These are phyloP conservation scores for Platichthys flesus DNA, from an alignment of 2,113 vertebrate genomes.

Conservation along the genomic window DNA sequence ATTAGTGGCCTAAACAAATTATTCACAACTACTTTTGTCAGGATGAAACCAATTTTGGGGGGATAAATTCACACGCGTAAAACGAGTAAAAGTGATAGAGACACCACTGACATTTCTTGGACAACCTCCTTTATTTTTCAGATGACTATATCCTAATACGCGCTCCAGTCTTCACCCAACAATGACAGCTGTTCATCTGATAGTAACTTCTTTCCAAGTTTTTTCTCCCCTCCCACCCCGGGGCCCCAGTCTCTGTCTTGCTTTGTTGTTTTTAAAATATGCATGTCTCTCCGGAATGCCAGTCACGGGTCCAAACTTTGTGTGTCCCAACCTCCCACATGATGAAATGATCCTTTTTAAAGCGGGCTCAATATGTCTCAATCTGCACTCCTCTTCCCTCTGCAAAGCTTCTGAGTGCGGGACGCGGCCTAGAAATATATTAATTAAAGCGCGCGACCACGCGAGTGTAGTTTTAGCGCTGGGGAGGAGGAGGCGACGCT, in stretches of 20 bases:
- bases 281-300: slow-evolving; percentile 99
- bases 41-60: too few relatives aligned
- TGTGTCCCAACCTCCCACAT: slow-evolving; percentile 99
- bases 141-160: slow-evolving; percentile 74
- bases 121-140: slow-evolving; percentile 49
- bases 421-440: slow-evolving; percentile 83
- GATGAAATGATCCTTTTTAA: slow-evolving; percentile 98
- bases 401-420: slow-evolving; percentile 89
- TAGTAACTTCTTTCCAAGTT: slow-evolving; percentile 92
- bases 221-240: slow-evolving; percentile 78
- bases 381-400: slow-evolving; percentile 95
- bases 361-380: slow-evolving; percentile 99
- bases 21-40: neutral
- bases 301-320: slow-evolving; percentile 99
- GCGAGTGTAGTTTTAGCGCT: slow-evolving; percentile 73
- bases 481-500: slow-evolving; percentile 76
- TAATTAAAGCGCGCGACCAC: slow-evolving; percentile 77
- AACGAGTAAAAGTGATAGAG: neutral
- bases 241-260: slow-evolving; percentile 89
- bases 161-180: slow-evolving; percentile 80
- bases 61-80: neutral
- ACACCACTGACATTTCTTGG: slow-evolving; percentile 44
- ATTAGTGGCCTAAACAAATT: neutral
- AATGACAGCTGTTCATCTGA: slow-evolving; percentile 97
- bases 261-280: slow-evolving; percentile 99